phyloP scores from a whole-genome alignment of 2,797 vertebrate species.

The Rhinichthys osculus region DNA sequence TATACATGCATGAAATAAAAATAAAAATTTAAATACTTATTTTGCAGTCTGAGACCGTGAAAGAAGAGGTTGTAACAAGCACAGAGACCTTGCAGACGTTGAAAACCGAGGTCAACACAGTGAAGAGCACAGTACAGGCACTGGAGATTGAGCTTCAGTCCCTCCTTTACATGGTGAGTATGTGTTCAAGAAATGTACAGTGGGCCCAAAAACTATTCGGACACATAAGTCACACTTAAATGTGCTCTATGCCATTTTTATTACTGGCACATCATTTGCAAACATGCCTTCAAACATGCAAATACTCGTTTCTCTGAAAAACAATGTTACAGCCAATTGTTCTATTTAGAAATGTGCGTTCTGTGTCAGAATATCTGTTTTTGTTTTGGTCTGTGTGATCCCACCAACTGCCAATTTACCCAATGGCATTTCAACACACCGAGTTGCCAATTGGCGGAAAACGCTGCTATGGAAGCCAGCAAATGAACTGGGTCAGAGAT shows the following conservation, averaged over 20 bases:
- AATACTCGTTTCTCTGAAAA: background rate
- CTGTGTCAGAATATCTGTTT: background rate
- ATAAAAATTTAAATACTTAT: background rate
- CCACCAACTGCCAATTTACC: background rate
- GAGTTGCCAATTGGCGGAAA: background rate
- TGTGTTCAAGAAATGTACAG: background rate
- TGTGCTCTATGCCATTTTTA: background rate
- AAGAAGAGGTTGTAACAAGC: slow-evolving; percentile 57
- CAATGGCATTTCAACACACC: background rate
- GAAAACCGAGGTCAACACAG: slow-evolving; percentile 61
- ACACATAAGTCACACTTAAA: background rate
- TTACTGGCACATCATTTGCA: background rate
- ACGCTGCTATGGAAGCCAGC: background rate
- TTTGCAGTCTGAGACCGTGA: slow-evolving; percentile 65
- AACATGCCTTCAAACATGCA: background rate
- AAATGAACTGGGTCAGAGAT: background rate
- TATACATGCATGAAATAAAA: background rate
- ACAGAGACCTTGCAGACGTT: slow-evolving; percentile 52
- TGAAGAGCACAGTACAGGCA: slow-evolving; percentile 76
- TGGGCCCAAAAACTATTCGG: background rate
- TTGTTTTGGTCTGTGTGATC: background rate
- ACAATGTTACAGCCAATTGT: background rate
- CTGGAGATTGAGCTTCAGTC: slow-evolving; percentile 89
- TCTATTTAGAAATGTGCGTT: background rate
- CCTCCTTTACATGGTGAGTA: slow-evolving; percentile 77